phyloP scores from a whole-genome alignment of 1,140 invertebrate genomes.

The Dermatophagoides farinae region DNA sequence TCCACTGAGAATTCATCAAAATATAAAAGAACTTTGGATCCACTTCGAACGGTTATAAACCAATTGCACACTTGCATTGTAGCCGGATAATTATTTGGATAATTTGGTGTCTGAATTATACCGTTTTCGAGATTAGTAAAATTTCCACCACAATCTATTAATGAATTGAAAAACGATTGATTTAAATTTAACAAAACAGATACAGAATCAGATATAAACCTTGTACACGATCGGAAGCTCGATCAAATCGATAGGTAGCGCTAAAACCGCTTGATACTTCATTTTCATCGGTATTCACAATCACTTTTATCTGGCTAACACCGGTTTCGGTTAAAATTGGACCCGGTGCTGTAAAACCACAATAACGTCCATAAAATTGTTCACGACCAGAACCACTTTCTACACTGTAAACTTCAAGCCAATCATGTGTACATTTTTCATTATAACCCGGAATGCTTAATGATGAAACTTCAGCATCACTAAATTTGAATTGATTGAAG shows the following conservation, averaged over 20 bases:
- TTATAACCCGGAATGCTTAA: constrained; percentile 17
- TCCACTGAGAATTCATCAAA: constrained; percentile 71
- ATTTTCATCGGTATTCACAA: constrained; percentile 58
- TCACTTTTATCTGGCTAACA: constrained; percentile 54
- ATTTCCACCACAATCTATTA: constrained; percentile 63
- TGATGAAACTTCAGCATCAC: constrained; percentile 26
- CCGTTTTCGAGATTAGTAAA: constrained; percentile 54
- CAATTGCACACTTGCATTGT: constrained; percentile 52
- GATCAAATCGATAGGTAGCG: constrained; percentile 65
- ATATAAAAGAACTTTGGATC: constrained; percentile 58
- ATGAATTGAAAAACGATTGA: neutral
- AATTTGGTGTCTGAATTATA: constrained; percentile 58
- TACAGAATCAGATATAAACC: constrained; percentile 26
- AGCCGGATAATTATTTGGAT: constrained; percentile 60
- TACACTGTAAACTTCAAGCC: constrained; percentile 69
- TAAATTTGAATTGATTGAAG: constrained; percentile 77
- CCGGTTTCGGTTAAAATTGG: constrained; percentile 70
- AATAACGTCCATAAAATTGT: constrained; percentile 48
- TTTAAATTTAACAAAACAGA: constrained; percentile 7
- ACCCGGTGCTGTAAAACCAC: constrained; percentile 53
- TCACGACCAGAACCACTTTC: constrained; percentile 48
- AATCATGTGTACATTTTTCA: constrained; percentile 41
- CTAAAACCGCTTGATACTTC: constrained; percentile 73
- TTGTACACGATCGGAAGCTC: constrained; percentile 27
- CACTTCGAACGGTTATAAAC: constrained; percentile 60